phyloP scores from a whole-genome alignment of 2,888 invertebrate genomes.

The Stomorhina lunata region DNA sequence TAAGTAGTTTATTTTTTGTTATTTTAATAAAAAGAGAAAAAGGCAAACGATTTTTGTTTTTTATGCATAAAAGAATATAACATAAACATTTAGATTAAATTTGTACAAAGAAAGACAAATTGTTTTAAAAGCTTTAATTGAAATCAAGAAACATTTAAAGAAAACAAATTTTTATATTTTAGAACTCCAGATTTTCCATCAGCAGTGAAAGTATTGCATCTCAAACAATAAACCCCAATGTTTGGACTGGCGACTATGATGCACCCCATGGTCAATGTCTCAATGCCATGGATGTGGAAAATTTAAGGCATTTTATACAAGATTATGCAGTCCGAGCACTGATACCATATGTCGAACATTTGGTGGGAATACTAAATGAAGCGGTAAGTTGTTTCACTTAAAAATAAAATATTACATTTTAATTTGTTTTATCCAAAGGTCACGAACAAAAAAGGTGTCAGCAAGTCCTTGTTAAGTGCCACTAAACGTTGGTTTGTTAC shows the following conservation, averaged over 20 bases:
- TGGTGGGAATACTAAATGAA: slow-evolving; percentile 90
- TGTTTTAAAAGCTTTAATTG: too few species aligned
- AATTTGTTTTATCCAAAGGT: slow-evolving; percentile 80
- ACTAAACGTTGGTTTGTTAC: slow-evolving; percentile 98
- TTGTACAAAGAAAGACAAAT: too few species aligned
- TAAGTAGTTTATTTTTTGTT: slow-evolving; percentile 59
- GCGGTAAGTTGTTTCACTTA: slow-evolving; percentile 82
- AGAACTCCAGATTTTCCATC: slow-evolving; percentile 79
- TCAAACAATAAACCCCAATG: slow-evolving; percentile 81
- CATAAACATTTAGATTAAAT: too few species aligned
- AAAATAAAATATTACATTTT: not conserved
- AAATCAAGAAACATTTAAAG: too few species aligned
- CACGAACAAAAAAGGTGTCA: slow-evolving; percentile 94
- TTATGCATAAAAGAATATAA: too few species aligned
- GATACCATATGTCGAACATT: slow-evolving; percentile 94
- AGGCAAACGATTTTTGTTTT: not conserved
- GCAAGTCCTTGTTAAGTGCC: slow-evolving; percentile 94
- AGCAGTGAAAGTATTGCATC: slow-evolving; percentile 83
- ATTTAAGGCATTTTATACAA: slow-evolving; percentile 90
- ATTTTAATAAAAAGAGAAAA: not conserved
- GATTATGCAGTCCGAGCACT: slow-evolving; percentile 93
- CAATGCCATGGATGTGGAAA: slow-evolving; percentile 90
- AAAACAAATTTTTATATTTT: too few species aligned
- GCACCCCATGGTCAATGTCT: slow-evolving; percentile 87
- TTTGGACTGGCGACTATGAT: slow-evolving; percentile 82